Conservation (phyloP, 2,797 vertebrate species). For the Falco cherrug region DNA sequence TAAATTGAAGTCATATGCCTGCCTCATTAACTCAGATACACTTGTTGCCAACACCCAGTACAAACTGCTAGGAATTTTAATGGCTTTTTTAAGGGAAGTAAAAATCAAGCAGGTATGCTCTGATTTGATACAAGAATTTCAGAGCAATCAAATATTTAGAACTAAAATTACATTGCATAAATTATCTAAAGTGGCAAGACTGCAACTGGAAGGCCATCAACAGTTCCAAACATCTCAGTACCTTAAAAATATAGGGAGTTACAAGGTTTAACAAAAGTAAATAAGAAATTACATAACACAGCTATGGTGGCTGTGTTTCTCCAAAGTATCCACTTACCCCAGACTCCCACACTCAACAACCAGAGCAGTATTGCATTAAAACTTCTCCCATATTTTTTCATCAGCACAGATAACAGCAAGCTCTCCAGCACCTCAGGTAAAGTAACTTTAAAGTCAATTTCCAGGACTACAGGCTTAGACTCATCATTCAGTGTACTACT, state of each 20-base stretch:
- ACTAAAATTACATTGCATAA: not conserved
- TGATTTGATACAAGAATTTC: constrained; percentile 21
- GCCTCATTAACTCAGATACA: constrained; percentile 23
- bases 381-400: not conserved
- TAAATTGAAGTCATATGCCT: constrained; percentile 17
- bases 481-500: not conserved
- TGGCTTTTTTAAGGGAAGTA: not conserved
- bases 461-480: not conserved
- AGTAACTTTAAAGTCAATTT: not conserved
- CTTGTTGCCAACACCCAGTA: not conserved
- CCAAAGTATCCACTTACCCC: not conserved
- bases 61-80: constrained; percentile 21
- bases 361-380: not conserved
- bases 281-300: not conserved
- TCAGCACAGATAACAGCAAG: not conserved
- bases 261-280: not conserved
- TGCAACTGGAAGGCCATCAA: not conserved
- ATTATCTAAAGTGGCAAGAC: not conserved
- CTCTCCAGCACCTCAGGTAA: not conserved
- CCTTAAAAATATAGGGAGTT: not conserved
- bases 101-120: constrained; percentile 4
- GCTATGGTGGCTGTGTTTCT: not conserved
- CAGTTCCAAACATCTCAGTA: not conserved
- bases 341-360: not conserved
- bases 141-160: constrained; percentile 21